Conservation (phyloP, 30 jellyfish, hydroid and myxozoan genomes). For the Hydra vulgaris region DNA sequence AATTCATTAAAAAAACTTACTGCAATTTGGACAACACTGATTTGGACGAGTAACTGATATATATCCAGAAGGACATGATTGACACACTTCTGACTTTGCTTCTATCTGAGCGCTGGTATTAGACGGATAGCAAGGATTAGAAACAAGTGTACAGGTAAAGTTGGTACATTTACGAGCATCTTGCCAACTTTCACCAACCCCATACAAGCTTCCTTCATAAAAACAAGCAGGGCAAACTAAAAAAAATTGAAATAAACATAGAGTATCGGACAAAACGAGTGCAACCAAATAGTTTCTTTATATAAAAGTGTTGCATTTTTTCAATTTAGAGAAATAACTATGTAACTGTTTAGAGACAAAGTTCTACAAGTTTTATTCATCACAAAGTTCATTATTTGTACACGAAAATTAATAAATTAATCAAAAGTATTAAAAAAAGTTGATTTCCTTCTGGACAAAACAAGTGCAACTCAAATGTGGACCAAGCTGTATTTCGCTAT, state of each 20-base stretch:
- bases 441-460: too few species aligned
- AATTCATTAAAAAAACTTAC: constrained; percentile 49
- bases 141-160: constrained; percentile 58
- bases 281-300: too few species aligned
- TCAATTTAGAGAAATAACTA: too few species aligned
- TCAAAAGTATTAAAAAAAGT: too few species aligned
- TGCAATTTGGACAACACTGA: constrained; percentile 83
- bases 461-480: not conserved
- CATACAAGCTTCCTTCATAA: constrained; percentile 54
- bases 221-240: constrained; percentile 84
- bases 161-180: constrained; percentile 56
- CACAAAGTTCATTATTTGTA: too few species aligned
- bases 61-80: constrained; percentile 68
- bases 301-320: too few species aligned
- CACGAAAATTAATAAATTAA: too few species aligned
- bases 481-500: not conserved
- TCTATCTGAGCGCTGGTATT: constrained; percentile 58
- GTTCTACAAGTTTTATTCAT: too few species aligned
- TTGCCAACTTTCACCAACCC: constrained; percentile 82
- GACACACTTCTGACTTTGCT: constrained; percentile 53
- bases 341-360: too few species aligned
- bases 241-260: not conserved
- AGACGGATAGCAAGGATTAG: constrained; percentile 77
- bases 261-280: not conserved
- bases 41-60: constrained; percentile 31